Evolutionary conservation across 1,140 invertebrate genomes (phyloP), one percentile per base, ranked within the genome.

Genomic region (Drosophila biarmipes): DNA sequence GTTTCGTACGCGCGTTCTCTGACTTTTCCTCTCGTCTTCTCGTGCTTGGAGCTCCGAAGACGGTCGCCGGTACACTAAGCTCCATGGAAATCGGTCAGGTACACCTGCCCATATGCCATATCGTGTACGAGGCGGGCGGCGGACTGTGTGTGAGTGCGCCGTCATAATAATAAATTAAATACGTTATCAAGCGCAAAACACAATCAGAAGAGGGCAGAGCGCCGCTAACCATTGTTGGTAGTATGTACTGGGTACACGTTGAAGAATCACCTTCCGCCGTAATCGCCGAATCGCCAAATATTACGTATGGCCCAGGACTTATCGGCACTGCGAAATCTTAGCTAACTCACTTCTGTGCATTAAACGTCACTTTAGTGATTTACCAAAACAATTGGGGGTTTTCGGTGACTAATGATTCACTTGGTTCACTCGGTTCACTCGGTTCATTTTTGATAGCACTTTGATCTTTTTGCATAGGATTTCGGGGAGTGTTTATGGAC

Each of bases 161-260:
- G 64, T 74, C 74, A 78, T 87, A 86, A 87, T 82, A 86, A 87
- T 87, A 86, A 86, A 87, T 82, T 82, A 82, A 87, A 87, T 82
- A 87, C 75, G 71, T 84, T 84, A 81, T 81, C 78, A 85, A 85
- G 46, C 37, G 55, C 34, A 35, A 63, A 64, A 73, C 48, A 27
- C 68, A 54, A 63, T 74, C 42, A 46, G 43, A 38, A 35, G 52
- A 51, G 27, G 42, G 38, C 53, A 58, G 46, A 42, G 42, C 55
- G n/a, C 19, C 45, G 43, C 56, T 24, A 40, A 42, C 61, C 42
- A 46, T 46, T 43, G 40, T 45, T 46, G 17, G 17, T 35, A 7
- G 14, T 17, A 54, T 38, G 11, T 54, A 51, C 48, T 15, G 38
- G 21, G 15, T 57, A 40, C 35, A 31, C 53, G 24, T 17, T 21